Evolutionary conservation across 2,113 vertebrate species (phyloP), one percentile per base, ranked within the genome.

Genomic region (Anhinga rufa): DNA sequence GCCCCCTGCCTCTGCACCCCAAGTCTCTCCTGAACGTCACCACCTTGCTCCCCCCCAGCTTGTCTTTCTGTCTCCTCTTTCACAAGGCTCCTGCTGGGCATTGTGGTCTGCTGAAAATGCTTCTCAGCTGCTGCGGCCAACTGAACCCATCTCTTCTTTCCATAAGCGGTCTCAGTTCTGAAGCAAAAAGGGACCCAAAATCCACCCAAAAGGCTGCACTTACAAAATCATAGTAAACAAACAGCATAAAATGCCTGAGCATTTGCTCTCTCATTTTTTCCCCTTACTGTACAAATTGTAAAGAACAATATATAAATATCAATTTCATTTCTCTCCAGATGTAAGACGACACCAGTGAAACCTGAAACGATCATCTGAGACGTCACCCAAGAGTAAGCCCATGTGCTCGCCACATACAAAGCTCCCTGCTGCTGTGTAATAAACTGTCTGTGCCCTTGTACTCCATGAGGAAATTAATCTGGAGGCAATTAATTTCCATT

Each of bases 1-100:
- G 48, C 3, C 12, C 57, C 17, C 14, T 0, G 0, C 21, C 40
- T 17, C 0, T 46, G 0, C 25, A 60, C 10, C 12, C 3, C 7
- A 0, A 7, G 5, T 4, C 20, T 25, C 34, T 25, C 66, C 40
- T 40, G 32, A 6, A 72, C 4, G 5, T 32, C 36, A 77, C 16
- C 54, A 52, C 36, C 48, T 34, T 24, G 28, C 12, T 38, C 16
- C 7, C 42, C 21, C 13, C 2, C 10, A 9, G 42, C 80, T 58
- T 5, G 0, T 44, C 28, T 17, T 65, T 57, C 64, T 49, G 25
- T 19, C 31, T 21, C 18, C 71, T 28, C 15, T 64, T 54, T 24
- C 84, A 46, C 15, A 14, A 19, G 49, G 48, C 51, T 79, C 52
- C 55, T 76, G 51, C n/a, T 64, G n/a, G 36, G 42, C 77, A 48